phyloP scores from a whole-genome alignment of 2,113 vertebrate genomes.

The Platysternon megacephalum region DNA sequence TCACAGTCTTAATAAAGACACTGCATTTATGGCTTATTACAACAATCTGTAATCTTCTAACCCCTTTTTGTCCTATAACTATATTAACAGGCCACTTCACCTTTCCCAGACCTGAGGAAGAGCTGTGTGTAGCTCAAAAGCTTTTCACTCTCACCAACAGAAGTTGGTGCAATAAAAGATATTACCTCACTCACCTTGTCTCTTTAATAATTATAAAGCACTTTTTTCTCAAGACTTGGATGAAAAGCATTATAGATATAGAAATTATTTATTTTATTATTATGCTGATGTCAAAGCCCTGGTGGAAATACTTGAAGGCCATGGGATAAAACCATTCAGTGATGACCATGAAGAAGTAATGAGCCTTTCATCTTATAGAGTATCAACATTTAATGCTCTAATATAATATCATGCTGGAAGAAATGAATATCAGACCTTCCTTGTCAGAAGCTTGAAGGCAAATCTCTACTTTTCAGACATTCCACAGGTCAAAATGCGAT shows the following conservation, averaged over 20 bases:
- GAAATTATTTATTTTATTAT: slow-evolving; percentile 43
- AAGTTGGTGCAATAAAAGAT: background rate
- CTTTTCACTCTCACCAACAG: background rate
- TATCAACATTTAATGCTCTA: background rate
- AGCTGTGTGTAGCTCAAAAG: background rate
- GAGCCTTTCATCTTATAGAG: slow-evolving; percentile 55
- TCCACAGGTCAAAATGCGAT: slow-evolving; percentile 58
- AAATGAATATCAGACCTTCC: slow-evolving; percentile 50
- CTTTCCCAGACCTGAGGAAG: background rate
- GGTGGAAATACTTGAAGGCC: slow-evolving; percentile 38
- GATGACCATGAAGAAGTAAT: slow-evolving; percentile 57
- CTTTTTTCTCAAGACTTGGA: slow-evolving; percentile 13
- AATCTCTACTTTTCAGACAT: slow-evolving; percentile 58
- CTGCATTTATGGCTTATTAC: no score
- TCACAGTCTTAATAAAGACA: no score
- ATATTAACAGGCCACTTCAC: background rate
- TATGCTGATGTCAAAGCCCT: slow-evolving; percentile 10
- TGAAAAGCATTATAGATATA: slow-evolving; percentile 52
- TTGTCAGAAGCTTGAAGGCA: slow-evolving; percentile 27
- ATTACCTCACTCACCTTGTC: background rate
- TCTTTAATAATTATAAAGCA: slow-evolving; percentile 24
- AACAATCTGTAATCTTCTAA: background rate
- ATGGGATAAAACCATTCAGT: slow-evolving; percentile 39
- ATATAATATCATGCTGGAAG: background rate
- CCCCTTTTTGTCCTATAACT: background rate